Percentiles rank a stretch among this genome's conserved stretches.
These are phyloP conservation scores for Pseudorasbora parva DNA, from an alignment of 2,113 vertebrate genomes.

Conservation along the genomic window DNA sequence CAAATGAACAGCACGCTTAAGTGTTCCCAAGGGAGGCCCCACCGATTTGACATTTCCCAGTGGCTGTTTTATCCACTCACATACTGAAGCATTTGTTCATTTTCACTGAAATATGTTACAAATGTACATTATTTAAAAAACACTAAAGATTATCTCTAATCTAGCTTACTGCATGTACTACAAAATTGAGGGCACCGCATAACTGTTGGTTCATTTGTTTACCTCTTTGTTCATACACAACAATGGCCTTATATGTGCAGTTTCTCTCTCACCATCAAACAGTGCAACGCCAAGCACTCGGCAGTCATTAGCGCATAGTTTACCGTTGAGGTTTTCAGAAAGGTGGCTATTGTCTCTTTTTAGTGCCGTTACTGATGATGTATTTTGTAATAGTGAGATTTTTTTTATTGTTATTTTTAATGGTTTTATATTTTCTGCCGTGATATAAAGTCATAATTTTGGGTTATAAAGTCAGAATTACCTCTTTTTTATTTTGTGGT, in stretches of 20 bases:
- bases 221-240: conserved; percentile 49
- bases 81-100: conserved; percentile 4
- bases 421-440: neutral
- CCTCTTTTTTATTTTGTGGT: too few relatives aligned
- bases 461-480: too few relatives aligned
- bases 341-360: conserved; percentile 41
- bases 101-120: neutral
- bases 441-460: too few relatives aligned
- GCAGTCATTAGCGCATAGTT: conserved; percentile 56
- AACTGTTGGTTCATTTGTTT: conserved; percentile 36
- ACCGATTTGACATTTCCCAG: conserved; percentile 9
- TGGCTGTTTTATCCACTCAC: conserved; percentile 17
- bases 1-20: conserved; percentile 28
- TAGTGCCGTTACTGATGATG: conserved; percentile 13
- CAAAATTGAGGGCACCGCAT: conserved; percentile 1
- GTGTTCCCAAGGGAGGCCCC: conserved; percentile 21
- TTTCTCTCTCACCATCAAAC: conserved; percentile 17
- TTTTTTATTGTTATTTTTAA: too few relatives aligned
- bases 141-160: neutral
- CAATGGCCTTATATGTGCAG: conserved; percentile 44
- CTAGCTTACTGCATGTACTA: neutral
- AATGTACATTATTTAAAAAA: conserved; percentile 1
- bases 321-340: conserved; percentile 14
- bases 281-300: conserved; percentile 17
- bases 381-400: too few relatives aligned